phyloP scores from a whole-genome alignment of 1,140 invertebrate species.

The Mya arenaria region DNA sequence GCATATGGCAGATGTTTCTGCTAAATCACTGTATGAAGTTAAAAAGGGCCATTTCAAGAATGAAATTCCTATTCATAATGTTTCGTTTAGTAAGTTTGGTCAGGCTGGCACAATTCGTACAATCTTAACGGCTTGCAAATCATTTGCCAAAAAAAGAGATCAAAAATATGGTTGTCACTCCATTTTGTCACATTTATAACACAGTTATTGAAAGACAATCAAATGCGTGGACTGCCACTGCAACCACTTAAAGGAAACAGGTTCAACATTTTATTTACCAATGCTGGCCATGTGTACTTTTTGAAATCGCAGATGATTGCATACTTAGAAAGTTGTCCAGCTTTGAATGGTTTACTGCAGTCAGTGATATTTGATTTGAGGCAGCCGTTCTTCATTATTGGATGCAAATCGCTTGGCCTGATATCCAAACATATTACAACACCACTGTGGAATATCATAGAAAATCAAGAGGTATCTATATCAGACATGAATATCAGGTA shows the following conservation, averaged over 20 bases:
- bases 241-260: slow-evolving; percentile 20
- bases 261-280: slow-evolving; percentile 38
- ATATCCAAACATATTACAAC: slow-evolving; percentile 28
- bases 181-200: slow-evolving; percentile 20
- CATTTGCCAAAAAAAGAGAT: slow-evolving; percentile 38
- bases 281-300: slow-evolving; percentile 35
- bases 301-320: slow-evolving; percentile 3
- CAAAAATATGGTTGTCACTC: slow-evolving; percentile 53
- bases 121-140: slow-evolving; percentile 36
- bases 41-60: slow-evolving; percentile 22
- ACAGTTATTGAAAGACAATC: slow-evolving; percentile 12
- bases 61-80: neutral
- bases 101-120: slow-evolving; percentile 28
- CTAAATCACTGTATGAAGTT: slow-evolving; percentile 21
- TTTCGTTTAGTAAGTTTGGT: neutral
- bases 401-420: slow-evolving; percentile 2
- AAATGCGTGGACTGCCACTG: neutral
- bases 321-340: neutral
- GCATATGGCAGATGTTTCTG: slow-evolving; percentile 46
- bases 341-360: neutral
- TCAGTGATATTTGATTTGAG: slow-evolving; percentile 12
- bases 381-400: slow-evolving; percentile 14
- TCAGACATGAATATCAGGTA: slow-evolving; percentile 44
- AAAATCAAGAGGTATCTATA: slow-evolving; percentile 38
- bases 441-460: slow-evolving; percentile 27